Percentiles rank a stretch among this genome's conserved stretches.
Evolutionary conservation across 1,140 invertebrate genomes (phyloP).

Genomic region (Parapsyche elsis): DNA sequence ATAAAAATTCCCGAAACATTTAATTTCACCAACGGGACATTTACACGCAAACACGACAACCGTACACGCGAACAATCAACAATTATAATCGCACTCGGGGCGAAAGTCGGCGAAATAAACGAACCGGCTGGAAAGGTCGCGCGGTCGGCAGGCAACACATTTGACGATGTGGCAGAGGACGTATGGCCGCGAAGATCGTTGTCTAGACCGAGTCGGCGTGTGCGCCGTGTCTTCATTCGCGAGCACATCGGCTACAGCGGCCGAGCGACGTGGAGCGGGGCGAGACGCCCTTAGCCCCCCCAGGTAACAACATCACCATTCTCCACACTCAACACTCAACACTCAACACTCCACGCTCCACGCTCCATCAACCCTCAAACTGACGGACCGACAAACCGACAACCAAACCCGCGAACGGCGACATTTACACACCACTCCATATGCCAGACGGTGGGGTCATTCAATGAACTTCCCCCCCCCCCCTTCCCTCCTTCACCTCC

Average conservation of each 20-base stretch:
- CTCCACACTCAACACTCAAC: too few species aligned
- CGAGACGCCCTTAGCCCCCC: background rate
- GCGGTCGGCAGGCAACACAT: background rate
- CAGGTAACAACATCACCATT: constrained; percentile 3
- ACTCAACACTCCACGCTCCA: background rate
- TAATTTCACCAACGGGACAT: too few species aligned
- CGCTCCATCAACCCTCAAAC: background rate
- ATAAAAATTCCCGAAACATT: too few species aligned
- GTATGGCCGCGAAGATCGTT: background rate
- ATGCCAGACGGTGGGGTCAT: too few species aligned
- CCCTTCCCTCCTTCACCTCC: too few species aligned
- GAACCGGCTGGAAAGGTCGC: background rate
- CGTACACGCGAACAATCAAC: background rate
- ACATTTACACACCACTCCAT: too few species aligned
- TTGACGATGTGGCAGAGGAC: constrained; percentile 29
- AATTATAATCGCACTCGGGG: too few species aligned
- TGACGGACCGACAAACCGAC: background rate
- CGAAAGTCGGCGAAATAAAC: background rate
- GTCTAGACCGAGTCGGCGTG: constrained; percentile 28
- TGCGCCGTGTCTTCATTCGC: constrained; percentile 2
- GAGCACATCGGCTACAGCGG: background rate
- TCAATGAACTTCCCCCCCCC: too few species aligned
- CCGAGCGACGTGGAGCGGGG: constrained; percentile 13
- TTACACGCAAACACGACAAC: too few species aligned
- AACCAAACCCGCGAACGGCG: too few species aligned